phyloP scores from a whole-genome alignment of 2,113 vertebrate species.

The Saccopteryx leptura region DNA sequence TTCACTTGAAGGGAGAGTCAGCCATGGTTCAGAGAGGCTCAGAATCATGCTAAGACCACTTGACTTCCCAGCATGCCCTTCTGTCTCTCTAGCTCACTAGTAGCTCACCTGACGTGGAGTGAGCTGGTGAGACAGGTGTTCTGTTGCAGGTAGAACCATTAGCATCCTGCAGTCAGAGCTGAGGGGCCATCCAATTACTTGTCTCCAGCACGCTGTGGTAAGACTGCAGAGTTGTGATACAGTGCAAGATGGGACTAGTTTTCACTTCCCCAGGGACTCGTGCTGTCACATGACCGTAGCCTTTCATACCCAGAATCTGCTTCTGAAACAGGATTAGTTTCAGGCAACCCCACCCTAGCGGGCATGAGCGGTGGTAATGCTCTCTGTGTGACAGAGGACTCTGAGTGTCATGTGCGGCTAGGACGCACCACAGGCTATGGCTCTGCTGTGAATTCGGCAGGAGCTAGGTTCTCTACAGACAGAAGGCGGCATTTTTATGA shows the following conservation, averaged over 20 bases:
- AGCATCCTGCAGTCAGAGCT: not conserved
- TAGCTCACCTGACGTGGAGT: not conserved
- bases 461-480: not conserved
- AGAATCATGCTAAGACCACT: not conserved
- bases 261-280: not conserved
- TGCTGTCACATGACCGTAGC: not conserved
- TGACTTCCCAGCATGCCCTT: not conserved
- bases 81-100: not conserved
- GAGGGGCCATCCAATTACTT: not conserved
- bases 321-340: constrained; percentile 58
- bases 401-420: constrained; percentile 54
- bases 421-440: constrained; percentile 38
- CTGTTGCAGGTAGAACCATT: not conserved
- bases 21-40: not conserved
- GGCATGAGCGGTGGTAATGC: constrained; percentile 25
- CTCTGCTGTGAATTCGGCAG: not conserved
- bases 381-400: constrained; percentile 48
- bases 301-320: not conserved
- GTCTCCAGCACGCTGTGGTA: too few species aligned
- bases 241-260: not conserved
- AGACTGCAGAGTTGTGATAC: not conserved
- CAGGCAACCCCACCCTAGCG: not conserved
- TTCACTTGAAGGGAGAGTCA: not conserved
- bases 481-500: not conserved
- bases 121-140: not conserved